Evolutionary conservation across 2,888 invertebrate species (phyloP).

Genomic region (Andrena fulva): DNA sequence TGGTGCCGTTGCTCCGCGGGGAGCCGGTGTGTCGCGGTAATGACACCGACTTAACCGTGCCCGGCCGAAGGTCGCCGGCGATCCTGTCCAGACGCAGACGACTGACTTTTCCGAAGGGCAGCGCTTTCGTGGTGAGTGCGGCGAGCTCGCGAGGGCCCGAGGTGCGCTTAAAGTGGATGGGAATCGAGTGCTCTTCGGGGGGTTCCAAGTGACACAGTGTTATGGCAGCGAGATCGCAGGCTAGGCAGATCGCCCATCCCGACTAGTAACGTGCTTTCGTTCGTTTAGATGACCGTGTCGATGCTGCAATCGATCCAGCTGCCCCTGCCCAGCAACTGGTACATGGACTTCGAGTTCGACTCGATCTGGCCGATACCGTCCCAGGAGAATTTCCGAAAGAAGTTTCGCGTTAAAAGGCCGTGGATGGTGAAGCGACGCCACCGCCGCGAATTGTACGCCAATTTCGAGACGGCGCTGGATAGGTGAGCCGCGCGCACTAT

Average conservation of each 20-base stretch:
- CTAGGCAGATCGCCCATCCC: too few species aligned
- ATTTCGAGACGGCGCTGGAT: slow-evolving; percentile 84
- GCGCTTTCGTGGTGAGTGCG: slow-evolving; percentile 83
- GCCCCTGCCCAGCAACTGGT: slow-evolving; percentile 87
- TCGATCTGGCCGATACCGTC: slow-evolving; percentile 85
- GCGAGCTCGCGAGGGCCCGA: not conserved
- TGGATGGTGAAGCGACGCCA: slow-evolving; percentile 85
- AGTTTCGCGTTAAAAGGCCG: slow-evolving; percentile 50
- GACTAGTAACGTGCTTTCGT: not conserved
- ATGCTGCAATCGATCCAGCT: slow-evolving; percentile 87
- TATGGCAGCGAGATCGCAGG: too few species aligned
- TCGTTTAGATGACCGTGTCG: slow-evolving; percentile 86
- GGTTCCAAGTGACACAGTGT: not conserved
- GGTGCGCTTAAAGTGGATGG: not conserved
- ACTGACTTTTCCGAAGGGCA: slow-evolving; percentile 84
- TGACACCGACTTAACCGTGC: slow-evolving; percentile 56
- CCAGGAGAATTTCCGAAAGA: slow-evolving; percentile 65
- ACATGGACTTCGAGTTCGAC: slow-evolving; percentile 87
- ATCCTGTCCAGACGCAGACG: slow-evolving; percentile 81
- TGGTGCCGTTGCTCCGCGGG: slow-evolving; percentile 58
- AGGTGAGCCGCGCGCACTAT: slow-evolving; percentile 77
- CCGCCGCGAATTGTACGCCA: slow-evolving; percentile 86
- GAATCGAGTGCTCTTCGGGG: not conserved
- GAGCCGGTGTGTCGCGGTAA: slow-evolving; percentile 68
- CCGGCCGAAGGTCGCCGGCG: slow-evolving; percentile 55